phyloP scores from a whole-genome alignment of 2,113 vertebrate genomes.

The Diphyllodes magnificus region DNA sequence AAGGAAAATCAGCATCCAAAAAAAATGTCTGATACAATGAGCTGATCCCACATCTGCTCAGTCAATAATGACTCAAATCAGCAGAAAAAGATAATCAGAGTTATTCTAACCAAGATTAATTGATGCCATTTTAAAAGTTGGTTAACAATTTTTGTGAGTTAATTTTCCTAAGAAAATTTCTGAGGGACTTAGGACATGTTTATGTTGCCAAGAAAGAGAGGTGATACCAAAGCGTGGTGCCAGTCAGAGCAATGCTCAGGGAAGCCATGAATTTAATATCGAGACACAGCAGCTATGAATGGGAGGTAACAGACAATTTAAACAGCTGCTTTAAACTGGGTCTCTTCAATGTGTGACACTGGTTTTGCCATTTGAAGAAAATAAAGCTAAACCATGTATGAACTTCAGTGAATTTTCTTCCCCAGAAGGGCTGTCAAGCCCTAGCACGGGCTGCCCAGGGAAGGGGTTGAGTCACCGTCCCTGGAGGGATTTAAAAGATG shows the following conservation, averaged over 20 bases:
- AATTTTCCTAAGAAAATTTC: neutral
- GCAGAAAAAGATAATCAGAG: neutral
- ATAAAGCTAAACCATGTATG: neutral
- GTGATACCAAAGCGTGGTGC: neutral
- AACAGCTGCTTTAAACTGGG: neutral
- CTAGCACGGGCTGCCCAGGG: neutral
- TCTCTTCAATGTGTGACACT: neutral
- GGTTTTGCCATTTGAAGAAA: neutral
- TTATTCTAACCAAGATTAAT: neutral
- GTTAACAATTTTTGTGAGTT: neutral
- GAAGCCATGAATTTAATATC: neutral
- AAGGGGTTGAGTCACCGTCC: neutral
- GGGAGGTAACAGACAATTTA: neutral
- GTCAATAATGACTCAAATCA: neutral
- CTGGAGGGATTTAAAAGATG: neutral
- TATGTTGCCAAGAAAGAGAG: neutral
- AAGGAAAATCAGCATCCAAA: neutral
- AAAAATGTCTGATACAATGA: neutral
- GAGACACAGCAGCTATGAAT: neutral
- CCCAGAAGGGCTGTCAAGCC: neutral
- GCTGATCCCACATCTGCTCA: neutral
- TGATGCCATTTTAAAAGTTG: neutral
- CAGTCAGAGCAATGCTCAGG: neutral
- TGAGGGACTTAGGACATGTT: neutral
- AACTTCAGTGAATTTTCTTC: neutral